These are phyloP conservation scores for Hiodon tergisus DNA, from an alignment of 2,113 vertebrate species.

Conservation along the genomic window DNA sequence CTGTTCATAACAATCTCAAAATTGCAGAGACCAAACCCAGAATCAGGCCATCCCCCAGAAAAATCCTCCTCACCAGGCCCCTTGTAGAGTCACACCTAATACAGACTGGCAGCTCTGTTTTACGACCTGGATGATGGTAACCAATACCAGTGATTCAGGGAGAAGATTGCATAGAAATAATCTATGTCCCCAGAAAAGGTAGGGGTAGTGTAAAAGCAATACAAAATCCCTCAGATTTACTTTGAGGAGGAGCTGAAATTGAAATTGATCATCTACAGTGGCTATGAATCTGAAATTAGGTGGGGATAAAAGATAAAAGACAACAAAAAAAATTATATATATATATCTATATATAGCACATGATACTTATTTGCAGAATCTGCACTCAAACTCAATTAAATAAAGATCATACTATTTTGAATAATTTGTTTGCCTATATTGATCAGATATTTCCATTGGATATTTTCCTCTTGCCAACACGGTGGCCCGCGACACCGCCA, in stretches of 20 bases:
- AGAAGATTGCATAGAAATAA: constrained; percentile 30
- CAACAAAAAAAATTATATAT: constrained; percentile 8
- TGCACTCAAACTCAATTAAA: too few species aligned
- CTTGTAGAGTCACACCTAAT: background rate
- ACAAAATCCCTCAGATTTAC: constrained; percentile 42
- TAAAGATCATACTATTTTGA: too few species aligned
- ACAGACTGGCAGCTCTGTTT: constrained; percentile 17
- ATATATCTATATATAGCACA: background rate
- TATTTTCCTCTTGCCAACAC: too few species aligned
- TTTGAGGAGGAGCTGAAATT: constrained; percentile 37
- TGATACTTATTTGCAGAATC: too few species aligned
- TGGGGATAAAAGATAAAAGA: constrained; percentile 23
- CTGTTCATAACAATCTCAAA: too few species aligned
- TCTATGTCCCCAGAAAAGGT: constrained; percentile 22
- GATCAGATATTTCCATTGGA: too few species aligned
- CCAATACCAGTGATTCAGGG: constrained; percentile 22
- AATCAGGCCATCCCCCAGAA: too few species aligned
- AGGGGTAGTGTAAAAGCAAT: constrained; percentile 33
- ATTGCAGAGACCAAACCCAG: too few species aligned
- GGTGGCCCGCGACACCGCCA: too few species aligned
- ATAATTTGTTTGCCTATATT: too few species aligned
- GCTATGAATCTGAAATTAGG: constrained; percentile 39
- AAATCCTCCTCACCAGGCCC: too few species aligned
- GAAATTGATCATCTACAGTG: constrained; percentile 46
- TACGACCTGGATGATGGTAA: constrained; percentile 12